Evolutionary conservation across 2,888 invertebrate genomes (phyloP).

Genomic region (Nipponacmea schrenckii): DNA sequence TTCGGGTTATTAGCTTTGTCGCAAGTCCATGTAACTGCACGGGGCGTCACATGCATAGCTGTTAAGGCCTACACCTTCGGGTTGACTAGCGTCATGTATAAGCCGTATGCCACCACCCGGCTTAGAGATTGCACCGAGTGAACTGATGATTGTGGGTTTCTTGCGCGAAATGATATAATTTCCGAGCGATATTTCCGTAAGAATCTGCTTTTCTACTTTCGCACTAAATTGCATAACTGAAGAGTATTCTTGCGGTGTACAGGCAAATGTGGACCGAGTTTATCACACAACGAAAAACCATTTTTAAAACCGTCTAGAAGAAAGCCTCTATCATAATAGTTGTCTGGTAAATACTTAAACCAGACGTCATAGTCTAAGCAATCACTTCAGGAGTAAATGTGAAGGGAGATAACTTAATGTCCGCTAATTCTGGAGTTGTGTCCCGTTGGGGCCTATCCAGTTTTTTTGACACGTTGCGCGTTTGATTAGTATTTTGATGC

Average conservation of each 20-base stretch:
- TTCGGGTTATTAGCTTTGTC: not conserved
- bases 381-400: not conserved
- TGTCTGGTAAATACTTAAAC: not conserved
- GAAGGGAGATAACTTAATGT: not conserved
- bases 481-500: too few relatives aligned
- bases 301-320: not conserved
- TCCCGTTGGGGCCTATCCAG: not conserved
- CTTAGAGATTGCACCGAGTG: not conserved
- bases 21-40: not conserved
- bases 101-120: not conserved
- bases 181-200: not conserved
- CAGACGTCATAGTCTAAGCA: not conserved
- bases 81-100: not conserved
- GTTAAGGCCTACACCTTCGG: not conserved
- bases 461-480: not conserved
- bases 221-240: too few relatives aligned
- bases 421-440: not conserved
- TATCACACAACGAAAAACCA: not conserved
- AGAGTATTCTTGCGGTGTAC: too few relatives aligned
- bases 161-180: not conserved
- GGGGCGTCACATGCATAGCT: not conserved
- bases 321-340: not conserved
- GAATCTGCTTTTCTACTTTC: too few relatives aligned
- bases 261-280: not conserved
- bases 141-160: not conserved